Evolutionary conservation across 2,113 vertebrate genomes (phyloP).

Genomic region (Hippotragus niger): DNA sequence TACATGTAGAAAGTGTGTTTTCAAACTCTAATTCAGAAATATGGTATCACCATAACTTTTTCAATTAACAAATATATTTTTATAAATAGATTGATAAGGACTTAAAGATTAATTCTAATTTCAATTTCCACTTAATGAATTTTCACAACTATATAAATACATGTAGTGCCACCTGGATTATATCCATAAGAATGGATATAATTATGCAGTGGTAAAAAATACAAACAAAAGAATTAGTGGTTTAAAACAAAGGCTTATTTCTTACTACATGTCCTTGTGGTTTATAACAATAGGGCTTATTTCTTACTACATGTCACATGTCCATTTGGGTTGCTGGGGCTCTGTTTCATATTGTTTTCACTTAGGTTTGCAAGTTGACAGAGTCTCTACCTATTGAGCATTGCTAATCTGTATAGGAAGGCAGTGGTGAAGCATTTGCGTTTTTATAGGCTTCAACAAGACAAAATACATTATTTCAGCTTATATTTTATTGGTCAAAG

Average conservation of each 20-base stretch:
- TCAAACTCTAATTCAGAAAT: background rate
- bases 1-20: background rate
- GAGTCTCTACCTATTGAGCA: background rate
- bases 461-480: background rate
- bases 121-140: background rate
- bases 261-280: background rate
- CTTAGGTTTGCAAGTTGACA: background rate
- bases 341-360: background rate
- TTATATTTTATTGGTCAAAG: background rate
- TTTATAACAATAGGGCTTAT: background rate
- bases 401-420: background rate
- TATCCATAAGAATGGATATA: background rate
- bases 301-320: background rate
- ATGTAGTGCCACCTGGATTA: background rate
- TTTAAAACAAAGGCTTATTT: background rate
- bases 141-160: background rate
- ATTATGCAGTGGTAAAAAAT: background rate
- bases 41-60: background rate
- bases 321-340: background rate
- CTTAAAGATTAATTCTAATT: background rate
- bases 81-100: background rate
- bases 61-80: slow-evolving; percentile 8
- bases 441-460: background rate
- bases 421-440: background rate
- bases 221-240: background rate